A percentile compares a stretch with the other conserved stretches of the same genome.
Evolutionary conservation across 2,113 vertebrate species (phyloP).

Genomic region (Protomyctophum bolini): DNA sequence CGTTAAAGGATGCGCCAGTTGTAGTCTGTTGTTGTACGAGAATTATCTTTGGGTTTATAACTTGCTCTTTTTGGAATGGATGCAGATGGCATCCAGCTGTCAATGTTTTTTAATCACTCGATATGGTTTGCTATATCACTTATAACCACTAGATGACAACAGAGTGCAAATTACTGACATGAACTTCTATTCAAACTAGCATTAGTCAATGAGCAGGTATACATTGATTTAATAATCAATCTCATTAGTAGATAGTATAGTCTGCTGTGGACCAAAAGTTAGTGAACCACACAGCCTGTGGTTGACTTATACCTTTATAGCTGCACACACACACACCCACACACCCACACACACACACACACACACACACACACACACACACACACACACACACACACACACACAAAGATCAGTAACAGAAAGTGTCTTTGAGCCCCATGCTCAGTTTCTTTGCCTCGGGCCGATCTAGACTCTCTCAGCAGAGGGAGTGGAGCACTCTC

Average conservation of each 20-base stretch:
- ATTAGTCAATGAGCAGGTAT: constrained; percentile 48
- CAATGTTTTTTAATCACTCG: background rate
- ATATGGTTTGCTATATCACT: constrained; percentile 21
- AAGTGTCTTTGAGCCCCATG: too few species aligned
- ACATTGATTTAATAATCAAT: constrained; percentile 50
- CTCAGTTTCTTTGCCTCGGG: too few species aligned
- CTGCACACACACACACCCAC: background rate
- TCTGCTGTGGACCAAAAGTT: constrained; percentile 5
- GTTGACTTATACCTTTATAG: constrained; percentile 29
- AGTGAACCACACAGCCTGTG: background rate
- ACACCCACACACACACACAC: background rate
- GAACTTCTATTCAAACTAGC: constrained; percentile 48
- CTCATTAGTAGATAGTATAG: background rate
- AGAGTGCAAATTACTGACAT: constrained; percentile 50
- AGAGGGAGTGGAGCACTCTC: too few species aligned
- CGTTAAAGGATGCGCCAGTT: background rate
- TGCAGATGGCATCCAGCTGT: constrained; percentile 3
- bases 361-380: background rate
- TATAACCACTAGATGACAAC: constrained; percentile 67
- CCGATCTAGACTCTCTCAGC: too few species aligned
- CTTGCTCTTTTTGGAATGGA: constrained; percentile 13
- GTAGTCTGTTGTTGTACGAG: background rate
- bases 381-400: too few species aligned
- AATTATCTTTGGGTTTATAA: background rate
- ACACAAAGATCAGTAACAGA: too few species aligned